phyloP scores from a whole-genome alignment of 2,113 vertebrate species.

The Casuarius casuarius region DNA sequence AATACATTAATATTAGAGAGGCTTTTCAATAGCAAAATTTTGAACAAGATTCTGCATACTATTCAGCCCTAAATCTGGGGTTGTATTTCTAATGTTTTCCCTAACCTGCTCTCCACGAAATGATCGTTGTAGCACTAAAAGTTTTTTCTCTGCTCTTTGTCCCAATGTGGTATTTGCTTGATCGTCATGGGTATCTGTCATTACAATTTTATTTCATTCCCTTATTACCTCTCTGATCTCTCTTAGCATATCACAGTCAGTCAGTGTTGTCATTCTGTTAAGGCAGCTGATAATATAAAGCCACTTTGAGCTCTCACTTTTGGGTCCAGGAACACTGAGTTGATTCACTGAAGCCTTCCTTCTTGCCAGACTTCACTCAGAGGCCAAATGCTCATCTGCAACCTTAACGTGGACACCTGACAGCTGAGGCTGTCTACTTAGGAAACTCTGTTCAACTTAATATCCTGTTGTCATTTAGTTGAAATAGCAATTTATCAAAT shows the following conservation, averaged over 20 bases:
- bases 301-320: neutral
- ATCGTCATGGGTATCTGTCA: neutral
- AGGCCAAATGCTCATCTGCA: neutral
- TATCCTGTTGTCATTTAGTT: neutral
- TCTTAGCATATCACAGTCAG: rapidly evolving
- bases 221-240: neutral
- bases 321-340: neutral
- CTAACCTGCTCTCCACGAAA: neutral
- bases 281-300: neutral
- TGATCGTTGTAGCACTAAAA: neutral
- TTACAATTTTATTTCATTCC: neutral
- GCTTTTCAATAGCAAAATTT: neutral
- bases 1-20: neutral
- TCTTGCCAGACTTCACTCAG: neutral
- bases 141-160: conserved; percentile 3
- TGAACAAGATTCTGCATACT: neutral
- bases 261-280: neutral
- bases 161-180: neutral
- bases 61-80: neutral
- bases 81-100: neutral
- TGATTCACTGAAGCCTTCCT: neutral
- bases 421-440: neutral
- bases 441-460: neutral
- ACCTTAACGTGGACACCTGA: neutral
- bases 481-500: neutral